Evolutionary conservation across 2,113 vertebrate genomes (phyloP).

Genomic region (Excalfactoria chinensis): DNA sequence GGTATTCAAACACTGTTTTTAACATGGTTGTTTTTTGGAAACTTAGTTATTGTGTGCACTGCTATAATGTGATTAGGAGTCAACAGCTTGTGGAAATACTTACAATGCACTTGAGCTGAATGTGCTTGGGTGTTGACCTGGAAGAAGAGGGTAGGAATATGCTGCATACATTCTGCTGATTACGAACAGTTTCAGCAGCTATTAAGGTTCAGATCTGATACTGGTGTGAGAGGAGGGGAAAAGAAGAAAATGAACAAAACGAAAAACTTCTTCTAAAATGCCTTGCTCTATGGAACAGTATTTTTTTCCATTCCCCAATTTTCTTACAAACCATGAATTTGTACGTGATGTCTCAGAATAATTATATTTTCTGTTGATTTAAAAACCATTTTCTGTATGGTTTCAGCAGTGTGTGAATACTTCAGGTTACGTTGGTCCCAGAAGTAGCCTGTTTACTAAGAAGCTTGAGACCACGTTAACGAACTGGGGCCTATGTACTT

Average conservation of each 20-base stretch:
- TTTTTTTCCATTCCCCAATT: not conserved
- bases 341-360: not conserved
- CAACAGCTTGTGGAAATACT: not conserved
- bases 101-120: not conserved
- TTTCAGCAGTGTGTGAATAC: not conserved
- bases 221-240: not conserved
- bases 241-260: not conserved
- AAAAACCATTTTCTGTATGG: not conserved
- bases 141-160: not conserved
- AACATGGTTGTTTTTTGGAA: not conserved
- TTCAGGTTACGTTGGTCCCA: accelerated
- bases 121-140: not conserved
- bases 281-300: not conserved
- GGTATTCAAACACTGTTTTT: not conserved
- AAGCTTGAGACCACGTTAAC: not conserved
- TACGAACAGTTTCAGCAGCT: not conserved
- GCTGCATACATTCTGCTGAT: not conserved
- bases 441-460: not conserved
- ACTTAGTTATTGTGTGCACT: not conserved
- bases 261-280: not conserved
- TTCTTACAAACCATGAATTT: not conserved
- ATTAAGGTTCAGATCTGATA: not conserved
- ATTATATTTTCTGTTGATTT: not conserved
- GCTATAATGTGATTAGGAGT: not conserved
- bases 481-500: not conserved